Conservation (phyloP, 2,888 invertebrate genomes). For the Neoitamus cyanurus region DNA sequence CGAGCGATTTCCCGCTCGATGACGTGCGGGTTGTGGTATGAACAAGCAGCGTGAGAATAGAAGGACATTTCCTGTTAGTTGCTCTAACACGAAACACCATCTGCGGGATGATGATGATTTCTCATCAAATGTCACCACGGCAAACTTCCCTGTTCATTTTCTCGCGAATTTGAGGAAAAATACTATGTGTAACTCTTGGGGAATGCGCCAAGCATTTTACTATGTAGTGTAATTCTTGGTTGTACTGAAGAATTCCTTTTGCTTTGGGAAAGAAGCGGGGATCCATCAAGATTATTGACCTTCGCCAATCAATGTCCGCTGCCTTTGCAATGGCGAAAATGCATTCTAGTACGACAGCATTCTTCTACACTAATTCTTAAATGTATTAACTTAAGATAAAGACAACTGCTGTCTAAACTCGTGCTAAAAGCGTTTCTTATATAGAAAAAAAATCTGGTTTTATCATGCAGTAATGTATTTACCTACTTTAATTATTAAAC, state of each 20-base stretch:
- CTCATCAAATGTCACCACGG: too few species aligned
- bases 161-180: too few species aligned
- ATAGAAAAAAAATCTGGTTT: neutral
- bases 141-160: too few species aligned
- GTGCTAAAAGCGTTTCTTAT: neutral
- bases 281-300: neutral
- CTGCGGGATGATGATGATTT: too few species aligned
- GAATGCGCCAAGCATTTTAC: too few species aligned
- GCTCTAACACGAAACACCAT: too few species aligned
- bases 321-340: neutral
- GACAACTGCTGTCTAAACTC: neutral
- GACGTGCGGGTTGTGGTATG: too few species aligned
- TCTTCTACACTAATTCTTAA: neutral
- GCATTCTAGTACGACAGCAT: neutral
- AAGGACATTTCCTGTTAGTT: too few species aligned
- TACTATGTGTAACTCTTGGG: too few species aligned
- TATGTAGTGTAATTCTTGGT: neutral
- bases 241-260: neutral
- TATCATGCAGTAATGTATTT: neutral
- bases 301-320: neutral
- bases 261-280: neutral
- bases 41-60: too few species aligned
- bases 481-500: too few species aligned
- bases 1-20: too few species aligned
- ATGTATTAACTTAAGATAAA: neutral